Evolutionary conservation across 2,888 invertebrate species (phyloP), one percentile per base, ranked within the genome.

Genomic region (Aphodius sticticus): DNA sequence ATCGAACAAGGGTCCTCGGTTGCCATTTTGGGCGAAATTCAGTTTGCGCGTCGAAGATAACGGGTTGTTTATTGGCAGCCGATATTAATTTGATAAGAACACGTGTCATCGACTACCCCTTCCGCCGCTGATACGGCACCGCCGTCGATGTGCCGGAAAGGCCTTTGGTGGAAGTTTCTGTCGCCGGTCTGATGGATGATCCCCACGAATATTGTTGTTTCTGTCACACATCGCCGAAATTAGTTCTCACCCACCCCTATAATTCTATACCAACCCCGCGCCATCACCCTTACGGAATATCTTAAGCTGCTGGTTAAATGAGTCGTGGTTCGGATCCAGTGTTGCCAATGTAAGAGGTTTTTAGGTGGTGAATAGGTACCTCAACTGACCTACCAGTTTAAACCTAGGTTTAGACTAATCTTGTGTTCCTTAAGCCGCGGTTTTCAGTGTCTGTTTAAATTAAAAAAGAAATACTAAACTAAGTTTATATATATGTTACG

Each of bases 61-160:
- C 53, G 53, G 53, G 53, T 53, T 53, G 53, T 53, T 53, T 53
- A 53, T 53, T 53, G 53, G 53, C 53, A 53, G 53, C 53, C 53
- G 53, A 53, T 53, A 53, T 53, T 53, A 53, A 53, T 53, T 53
- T 53, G 53, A 53, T 53, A 53, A 53, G 53, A 53, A 53, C 53
- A 53, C 53, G 53, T 53, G 53, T 53, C 53, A 53, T 53, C 53
- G 53, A 0, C 53, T 12, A 53, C 53, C 53, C 53, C 53, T 53
- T 53, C 53, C 53, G 53, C 53, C 53, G 53, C 53, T 53, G 53
- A 53, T 53, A 53, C 53, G 2, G 12, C 53, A 7, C 53, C 53
- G 12, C 12, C 26, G 26, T 3, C 26, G 26, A 26, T 26, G 26
- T 0, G 12, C 53, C 53, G 53, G 53, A 53, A 53, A 53, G 53